Evolutionary conservation across 2,113 vertebrate species (phyloP), one percentile per base, ranked within the genome.

Genomic region (Triplophysa siluroides): DNA sequence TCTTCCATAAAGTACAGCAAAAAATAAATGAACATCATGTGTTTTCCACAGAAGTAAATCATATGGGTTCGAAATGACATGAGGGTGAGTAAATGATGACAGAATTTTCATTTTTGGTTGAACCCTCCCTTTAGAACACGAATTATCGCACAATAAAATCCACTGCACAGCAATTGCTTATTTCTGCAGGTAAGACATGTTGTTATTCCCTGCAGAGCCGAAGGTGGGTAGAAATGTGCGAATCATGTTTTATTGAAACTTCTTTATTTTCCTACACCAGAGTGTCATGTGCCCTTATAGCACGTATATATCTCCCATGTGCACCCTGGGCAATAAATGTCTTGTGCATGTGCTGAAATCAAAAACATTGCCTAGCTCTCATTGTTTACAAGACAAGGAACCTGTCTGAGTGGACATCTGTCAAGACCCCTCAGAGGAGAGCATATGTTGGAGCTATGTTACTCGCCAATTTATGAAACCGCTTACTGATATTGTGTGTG

Each of bases 301-400:
- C 11, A 64, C 26, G 19, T 21, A 52, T 63, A 60, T 74, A 62
- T 62, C 13, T 75, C n/a, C 52, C 71, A 43, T 60, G 23, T 60
- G 33, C 71, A 64, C 74, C 74, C 26, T 38, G 26, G 74, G 62
- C 74, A 64, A 76, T 76, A 33, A 23, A 76, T 65, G 62, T 21
- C 19, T 76, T 45, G 26, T 76, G 62, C 45, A 65, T 76, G 74
- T 76, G 24, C 74, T 38, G 61, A 29, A 65, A 54, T 65, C 43
- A 45, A 65, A 76, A 65, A 76, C 60, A 64, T 21, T 64, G 74
- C 61, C 61, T 18, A 33, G 23, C 26, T 76, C 62, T 76, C 74
- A 76, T n/a, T 65, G 45, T 76, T 76, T 65, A 76, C 24, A 61
- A 65, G 61, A 65, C 24, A n/a, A 54, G 41, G 60, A 33, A 64